Evolutionary conservation across 1,140 invertebrate species (phyloP), one percentile per base, ranked within the genome.

Genomic region (Ceratosolen fusciceps): DNA sequence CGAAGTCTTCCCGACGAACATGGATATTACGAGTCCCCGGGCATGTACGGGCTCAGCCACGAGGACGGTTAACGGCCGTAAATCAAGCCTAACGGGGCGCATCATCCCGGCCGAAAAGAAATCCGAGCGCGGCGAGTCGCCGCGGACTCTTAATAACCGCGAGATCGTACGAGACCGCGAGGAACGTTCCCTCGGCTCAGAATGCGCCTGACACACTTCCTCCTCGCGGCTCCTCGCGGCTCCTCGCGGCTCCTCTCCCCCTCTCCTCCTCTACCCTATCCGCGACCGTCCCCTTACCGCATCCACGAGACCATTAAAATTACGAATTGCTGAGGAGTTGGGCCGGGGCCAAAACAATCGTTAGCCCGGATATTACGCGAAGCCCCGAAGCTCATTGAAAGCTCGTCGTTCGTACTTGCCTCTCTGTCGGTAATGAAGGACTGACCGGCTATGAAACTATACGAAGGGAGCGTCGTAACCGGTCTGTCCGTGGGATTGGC

Each of bases 271-370:
- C n/a, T n/a, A n/a, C n/a, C n/a, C n/a, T n/a, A n/a, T n/a, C n/a
- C n/a, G n/a, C n/a, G n/a, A n/a, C n/a, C 72, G 1, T 31, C 12
- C 34, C 1, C 29, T 56, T 60, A 80, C 83, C 86, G 81, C 85
- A 79, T 85, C 86, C 83, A 84, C 56, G 49, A 82, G 85, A 87
- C n/a, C n/a, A n/a, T 88, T 85, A 86, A 81, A 83, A 85, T 86
- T 80, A 84, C 83, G 85, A 86, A 85, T 86, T 49, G 58, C 60
- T n/a, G n/a, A n/a, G n/a, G n/a, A n/a, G n/a, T n/a, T n/a, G n/a
- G n/a, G n/a, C n/a, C n/a, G n/a, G n/a, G n/a, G n/a, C n/a, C n/a
- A n/a, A n/a, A n/a, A n/a, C n/a, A n/a, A n/a, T n/a, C n/a, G n/a
- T n/a, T n/a, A n/a, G n/a, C n/a, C n/a, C n/a, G n/a, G n/a, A n/a